Evolutionary conservation across 2,113 vertebrate genomes (phyloP), one percentile per base, ranked within the genome.

Genomic region (Nymphicus hollandicus): DNA sequence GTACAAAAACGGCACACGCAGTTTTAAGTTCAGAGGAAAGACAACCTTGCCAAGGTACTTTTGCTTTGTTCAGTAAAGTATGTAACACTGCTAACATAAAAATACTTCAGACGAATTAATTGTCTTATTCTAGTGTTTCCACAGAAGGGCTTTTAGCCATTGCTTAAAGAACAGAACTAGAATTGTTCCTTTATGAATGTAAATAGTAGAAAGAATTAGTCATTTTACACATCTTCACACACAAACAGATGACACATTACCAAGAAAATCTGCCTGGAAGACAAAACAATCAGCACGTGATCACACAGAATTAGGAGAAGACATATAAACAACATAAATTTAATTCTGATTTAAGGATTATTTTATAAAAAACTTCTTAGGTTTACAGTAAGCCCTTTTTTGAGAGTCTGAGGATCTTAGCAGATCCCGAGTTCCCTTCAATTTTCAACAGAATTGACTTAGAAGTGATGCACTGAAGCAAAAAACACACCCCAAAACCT

Each of bases 161-260:
- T 82, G 49, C 55, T 91, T 87, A 66, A 94, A 84, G 58, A 93
- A 72, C 24, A 86, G 88, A 97, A 91, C 43, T 56, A 17, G 73
- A 94, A 78, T 63, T 77, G 61, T 77, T 73, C 81, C 53, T 91
- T 95, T 89, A 94, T 43, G 58, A 94, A 88, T 8, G 49, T 53
- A 93, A 94, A 92, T 35, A 91, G 66, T 49, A 92, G 70, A 66
- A 93, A 94, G 86, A 89, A 91, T 95, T 89, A 95, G 86, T 94
- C 72, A 93, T 86, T 95, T 96, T 89, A 89, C 60, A 88, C 53
- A 76, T 96, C 55, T 89, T 94, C 74, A 86, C 37, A 78, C 49
- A 89, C 46, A 81, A 89, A 95, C 70, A 95, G 72, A 95, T 94
- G 89, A 96, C 89, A 94, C 39, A 71, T 68, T 78, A 92, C 46